phyloP scores from a whole-genome alignment of 1,140 invertebrate species.

The Monochamus saltuarius region DNA sequence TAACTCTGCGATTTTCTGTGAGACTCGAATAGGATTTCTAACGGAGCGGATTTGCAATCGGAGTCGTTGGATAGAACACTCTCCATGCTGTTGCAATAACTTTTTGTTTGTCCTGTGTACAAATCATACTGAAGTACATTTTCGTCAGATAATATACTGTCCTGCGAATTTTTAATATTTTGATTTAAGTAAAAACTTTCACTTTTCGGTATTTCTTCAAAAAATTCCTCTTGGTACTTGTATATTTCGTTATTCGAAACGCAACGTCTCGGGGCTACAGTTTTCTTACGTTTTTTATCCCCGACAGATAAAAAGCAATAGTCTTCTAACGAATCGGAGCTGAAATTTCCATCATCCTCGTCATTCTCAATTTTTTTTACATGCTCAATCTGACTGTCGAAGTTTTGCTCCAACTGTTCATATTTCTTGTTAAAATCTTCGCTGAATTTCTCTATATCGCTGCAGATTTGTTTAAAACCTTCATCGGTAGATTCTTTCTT shows the following conservation, averaged over 20 bases:
- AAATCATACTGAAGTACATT: slow-evolving; percentile 61
- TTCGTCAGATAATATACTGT: slow-evolving; percentile 74
- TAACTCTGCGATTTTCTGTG: slow-evolving; percentile 26
- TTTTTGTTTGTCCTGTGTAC: slow-evolving; percentile 54
- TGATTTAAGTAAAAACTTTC: slow-evolving; percentile 68
- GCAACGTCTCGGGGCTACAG: slow-evolving; percentile 61
- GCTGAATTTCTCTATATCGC: slow-evolving; percentile 52
- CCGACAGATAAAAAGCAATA: slow-evolving; percentile 62
- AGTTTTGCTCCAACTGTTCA: slow-evolving; percentile 41
- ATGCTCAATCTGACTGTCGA: slow-evolving; percentile 21
- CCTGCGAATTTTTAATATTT: slow-evolving; percentile 65
- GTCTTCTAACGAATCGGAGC: slow-evolving; percentile 74
- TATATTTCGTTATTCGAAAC: slow-evolving; percentile 79
- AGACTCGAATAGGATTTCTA: slow-evolving; percentile 65
- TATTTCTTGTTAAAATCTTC: slow-evolving; percentile 47
- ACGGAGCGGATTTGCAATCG: slow-evolving; percentile 71
- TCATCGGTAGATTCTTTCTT: slow-evolving; percentile 56
- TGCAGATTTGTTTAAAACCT: slow-evolving; percentile 52
- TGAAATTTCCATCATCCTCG: slow-evolving; percentile 68
- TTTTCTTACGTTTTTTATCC: slow-evolving; percentile 56
- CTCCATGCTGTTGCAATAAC: slow-evolving; percentile 73
- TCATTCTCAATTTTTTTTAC: slow-evolving; percentile 15
- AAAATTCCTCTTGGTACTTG: slow-evolving; percentile 45
- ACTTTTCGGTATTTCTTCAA: slow-evolving; percentile 45
- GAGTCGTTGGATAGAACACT: slow-evolving; percentile 78